Evolutionary conservation across 2,113 vertebrate genomes (phyloP), one percentile per base, ranked within the genome.

Genomic region (Actenoides hombroni): DNA sequence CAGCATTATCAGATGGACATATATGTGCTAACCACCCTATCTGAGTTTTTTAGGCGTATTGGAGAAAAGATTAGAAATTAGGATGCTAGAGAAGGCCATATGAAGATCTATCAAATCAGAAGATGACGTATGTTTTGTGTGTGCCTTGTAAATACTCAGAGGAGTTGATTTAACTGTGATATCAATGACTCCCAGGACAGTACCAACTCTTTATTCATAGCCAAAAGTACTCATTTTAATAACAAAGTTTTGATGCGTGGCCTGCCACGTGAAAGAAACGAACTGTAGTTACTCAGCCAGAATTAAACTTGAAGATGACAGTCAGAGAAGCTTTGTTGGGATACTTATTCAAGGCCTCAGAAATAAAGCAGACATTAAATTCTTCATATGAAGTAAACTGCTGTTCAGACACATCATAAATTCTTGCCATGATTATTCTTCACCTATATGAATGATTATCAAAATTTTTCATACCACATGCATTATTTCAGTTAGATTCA

Each of bases 101-200:
- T 86, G 85, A 86, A 74, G 57, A 42, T 88, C 18, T 67, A 76
- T 76, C 90, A 91, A 94, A 94, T 88, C 82, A 77, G 61, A 88
- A 48, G 35, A 73, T 61, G 21, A 54, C 0, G 2, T 80, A 24
- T 59, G 35, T 90, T 90, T 68, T 81, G 9, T 53, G 19, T 53
- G 19, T 83, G 53, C 29, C 67, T 90, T 67, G 29, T 81, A 67
- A 96, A 81, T 26, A 70, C 21, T 37, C 75, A 86, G 75, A 80
- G 35, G 16, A 86, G 25, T 46, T 77, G 60, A 74, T 77, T 93
- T 83, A 71, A 54, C 24, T 59, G 49, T 65, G 31, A 16, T 86
- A 74, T 65, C 24, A 54, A 2, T 81, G 60, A 75, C 21, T 75
- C 26, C 24, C 23, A 71, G 26, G 12, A 26, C 46, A 93, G 33